Evolutionary conservation across 30 jellyfish, hydroid and myxozoan species (phyloP).

Genomic region (Hydractinia symbiolongicarpus): DNA sequence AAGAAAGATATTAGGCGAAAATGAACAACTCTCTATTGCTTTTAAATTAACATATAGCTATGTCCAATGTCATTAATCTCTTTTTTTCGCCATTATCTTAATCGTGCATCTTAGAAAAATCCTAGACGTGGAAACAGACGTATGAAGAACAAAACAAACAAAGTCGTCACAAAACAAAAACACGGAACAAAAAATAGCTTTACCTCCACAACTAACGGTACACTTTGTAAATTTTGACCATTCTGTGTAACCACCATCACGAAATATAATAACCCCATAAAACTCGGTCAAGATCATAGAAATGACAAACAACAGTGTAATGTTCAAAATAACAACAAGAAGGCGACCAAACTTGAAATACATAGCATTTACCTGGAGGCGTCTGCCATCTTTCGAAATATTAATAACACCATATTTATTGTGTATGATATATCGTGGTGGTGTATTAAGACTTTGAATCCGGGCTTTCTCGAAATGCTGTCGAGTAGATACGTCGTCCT

Average conservation of each 20-base stretch:
- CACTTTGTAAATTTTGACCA: slow-evolving; percentile 20
- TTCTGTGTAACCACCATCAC: slow-evolving; percentile 32
- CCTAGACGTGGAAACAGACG: too few relatives aligned
- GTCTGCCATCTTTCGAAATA: neutral
- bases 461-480: too few relatives aligned
- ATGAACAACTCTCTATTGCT: too few relatives aligned
- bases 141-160: too few relatives aligned
- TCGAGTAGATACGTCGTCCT: too few relatives aligned
- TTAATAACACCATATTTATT: neutral
- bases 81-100: too few relatives aligned
- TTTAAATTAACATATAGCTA: too few relatives aligned
- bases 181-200: neutral
- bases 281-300: slow-evolving; percentile 16
- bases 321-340: neutral
- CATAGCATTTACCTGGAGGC: neutral
- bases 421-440: neutral
- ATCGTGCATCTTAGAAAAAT: too few relatives aligned
- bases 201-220: slow-evolving; percentile 30
- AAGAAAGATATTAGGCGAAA: too few relatives aligned
- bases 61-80: too few relatives aligned
- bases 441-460: too few relatives aligned
- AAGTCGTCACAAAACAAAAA: neutral
- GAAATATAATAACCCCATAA: slow-evolving; percentile 21
- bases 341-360: neutral
- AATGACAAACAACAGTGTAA: slow-evolving; percentile 4